These are phyloP conservation scores for Drosophila sp. DNA, from an alignment of 1,140 invertebrate species.

Conservation along the genomic window DNA sequence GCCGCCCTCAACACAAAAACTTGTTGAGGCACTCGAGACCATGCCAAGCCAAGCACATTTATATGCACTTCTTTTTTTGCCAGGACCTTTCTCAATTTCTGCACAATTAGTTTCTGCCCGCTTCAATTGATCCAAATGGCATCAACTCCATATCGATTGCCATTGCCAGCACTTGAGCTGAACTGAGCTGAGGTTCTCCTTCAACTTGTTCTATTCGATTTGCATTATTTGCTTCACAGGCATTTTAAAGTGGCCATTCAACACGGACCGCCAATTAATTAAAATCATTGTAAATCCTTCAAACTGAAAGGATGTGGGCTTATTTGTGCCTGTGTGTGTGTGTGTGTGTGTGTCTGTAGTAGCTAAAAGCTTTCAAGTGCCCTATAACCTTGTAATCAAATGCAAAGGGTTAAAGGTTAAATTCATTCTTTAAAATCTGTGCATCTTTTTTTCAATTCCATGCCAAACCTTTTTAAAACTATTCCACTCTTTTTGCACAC, in stretches of 20 bases:
- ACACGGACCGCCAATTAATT: conserved; percentile 77
- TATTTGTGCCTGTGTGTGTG: conserved; percentile 25
- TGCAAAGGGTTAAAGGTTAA: not conserved
- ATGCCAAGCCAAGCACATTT: conserved; percentile 15
- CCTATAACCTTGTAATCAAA: conserved; percentile 10
- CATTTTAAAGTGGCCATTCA: conserved; percentile 48
- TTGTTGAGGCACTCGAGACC: conserved; percentile 59
- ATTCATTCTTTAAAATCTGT: not conserved
- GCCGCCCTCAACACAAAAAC: conserved; percentile 25
- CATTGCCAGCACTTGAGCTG: conserved; percentile 29
- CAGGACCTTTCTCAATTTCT: conserved; percentile 48
- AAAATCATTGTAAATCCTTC: conserved; percentile 54
- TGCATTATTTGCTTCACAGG: conserved; percentile 48
- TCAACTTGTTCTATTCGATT: conserved; percentile 25
- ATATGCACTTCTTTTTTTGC: conserved; percentile 7
- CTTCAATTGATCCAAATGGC: conserved; percentile 40
- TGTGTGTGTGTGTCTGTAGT: not conserved
- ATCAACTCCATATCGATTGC: conserved; percentile 36
- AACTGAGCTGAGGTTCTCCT: conserved; percentile 29
- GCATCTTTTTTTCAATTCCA: no score
- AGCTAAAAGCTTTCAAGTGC: conserved; percentile 6
- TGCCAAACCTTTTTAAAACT: no score
- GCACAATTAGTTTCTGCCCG: conserved; percentile 67
- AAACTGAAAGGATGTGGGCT: conserved; percentile 46
- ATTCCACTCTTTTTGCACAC: no score